phyloP scores from a whole-genome alignment of 2,797 vertebrate genomes.

The Antennarius maculatus region DNA sequence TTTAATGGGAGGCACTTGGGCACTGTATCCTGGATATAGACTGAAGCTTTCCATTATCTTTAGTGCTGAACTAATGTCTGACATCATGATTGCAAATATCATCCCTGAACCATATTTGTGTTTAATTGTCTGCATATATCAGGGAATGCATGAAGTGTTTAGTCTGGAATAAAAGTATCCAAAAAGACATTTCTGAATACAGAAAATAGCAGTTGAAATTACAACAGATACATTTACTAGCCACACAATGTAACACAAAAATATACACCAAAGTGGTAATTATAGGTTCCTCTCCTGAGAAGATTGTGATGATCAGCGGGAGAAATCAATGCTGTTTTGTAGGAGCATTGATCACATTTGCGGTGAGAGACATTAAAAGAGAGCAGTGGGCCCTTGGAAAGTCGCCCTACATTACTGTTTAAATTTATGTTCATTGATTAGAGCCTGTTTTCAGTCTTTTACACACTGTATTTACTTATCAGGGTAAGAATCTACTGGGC shows the following conservation, averaged over 20 bases:
- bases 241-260: slow-evolving; percentile 17
- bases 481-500: not conserved
- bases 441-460: slow-evolving; percentile 46
- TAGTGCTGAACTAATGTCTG: slow-evolving; percentile 48
- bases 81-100: slow-evolving; percentile 14
- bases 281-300: slow-evolving; percentile 39
- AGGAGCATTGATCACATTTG: slow-evolving; percentile 68
- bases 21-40: slow-evolving; percentile 45
- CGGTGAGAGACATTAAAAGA: slow-evolving; percentile 58
- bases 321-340: slow-evolving; percentile 71
- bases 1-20: slow-evolving; percentile 47
- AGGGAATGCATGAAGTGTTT: slow-evolving; percentile 1
- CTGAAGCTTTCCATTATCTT: slow-evolving; percentile 40
- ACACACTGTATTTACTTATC: slow-evolving; percentile 55
- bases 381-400: slow-evolving; percentile 50
- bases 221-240: not conserved
- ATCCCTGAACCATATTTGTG: not conserved
- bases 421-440: slow-evolving; percentile 63
- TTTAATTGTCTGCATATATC: not conserved
- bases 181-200: not conserved
- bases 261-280: slow-evolving; percentile 34
- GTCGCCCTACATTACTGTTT: slow-evolving; percentile 53
- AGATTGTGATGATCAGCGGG: slow-evolving; percentile 59
- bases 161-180: not conserved
- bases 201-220: slow-evolving; percentile 10